Percentiles rank a stretch among this genome's conserved stretches.
Evolutionary conservation across 2,888 invertebrate genomes (phyloP).

Genomic region (Pollenia griseotomentosa): DNA sequence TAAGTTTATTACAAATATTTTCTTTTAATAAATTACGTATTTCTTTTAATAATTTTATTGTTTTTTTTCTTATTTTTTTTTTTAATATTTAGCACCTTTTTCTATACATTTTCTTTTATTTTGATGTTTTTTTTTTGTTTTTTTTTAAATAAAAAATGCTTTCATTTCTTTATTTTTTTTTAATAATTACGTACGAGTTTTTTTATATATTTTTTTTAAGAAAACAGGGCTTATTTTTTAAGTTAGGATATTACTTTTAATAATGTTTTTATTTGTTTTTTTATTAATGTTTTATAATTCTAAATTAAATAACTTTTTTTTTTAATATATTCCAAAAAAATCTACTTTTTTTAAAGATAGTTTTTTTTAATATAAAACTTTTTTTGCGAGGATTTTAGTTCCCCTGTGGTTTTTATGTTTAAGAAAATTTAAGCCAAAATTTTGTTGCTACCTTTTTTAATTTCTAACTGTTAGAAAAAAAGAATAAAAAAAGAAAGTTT

Average conservation of each 20-base stretch:
- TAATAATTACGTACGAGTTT: conserved; percentile 69
- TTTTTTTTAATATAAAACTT: conserved; percentile 48
- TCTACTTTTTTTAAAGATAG: conserved; percentile 34
- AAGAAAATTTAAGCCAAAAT: conserved; percentile 37
- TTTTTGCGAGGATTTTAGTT: conserved; percentile 68
- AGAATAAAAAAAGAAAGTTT: conserved; percentile 52
- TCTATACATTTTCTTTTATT: conserved; percentile 51
- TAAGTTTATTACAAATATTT: conserved; percentile 48
- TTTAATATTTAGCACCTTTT: conserved; percentile 70
- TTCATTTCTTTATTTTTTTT: conserved; percentile 34
- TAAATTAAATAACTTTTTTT: conserved; percentile 58
- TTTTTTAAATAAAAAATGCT: conserved; percentile 59
- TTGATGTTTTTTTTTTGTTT: background rate
- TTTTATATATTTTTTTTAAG: conserved; percentile 25
- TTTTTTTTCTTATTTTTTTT: conserved; percentile 49
- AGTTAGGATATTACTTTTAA: conserved; percentile 54
- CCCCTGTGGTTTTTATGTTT: conserved; percentile 53
- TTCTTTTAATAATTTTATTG: conserved; percentile 52
- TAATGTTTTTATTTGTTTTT: conserved; percentile 42
- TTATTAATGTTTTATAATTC: conserved; percentile 43
- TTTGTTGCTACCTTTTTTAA: conserved; percentile 10
- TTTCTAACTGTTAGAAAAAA: conserved; percentile 13
- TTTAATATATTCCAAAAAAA: conserved; percentile 26
- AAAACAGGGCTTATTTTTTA: conserved; percentile 43
- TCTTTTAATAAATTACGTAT: conserved; percentile 69